Conservation (phyloP, 2,888 invertebrate species). For the Cheilosia scutellata region DNA sequence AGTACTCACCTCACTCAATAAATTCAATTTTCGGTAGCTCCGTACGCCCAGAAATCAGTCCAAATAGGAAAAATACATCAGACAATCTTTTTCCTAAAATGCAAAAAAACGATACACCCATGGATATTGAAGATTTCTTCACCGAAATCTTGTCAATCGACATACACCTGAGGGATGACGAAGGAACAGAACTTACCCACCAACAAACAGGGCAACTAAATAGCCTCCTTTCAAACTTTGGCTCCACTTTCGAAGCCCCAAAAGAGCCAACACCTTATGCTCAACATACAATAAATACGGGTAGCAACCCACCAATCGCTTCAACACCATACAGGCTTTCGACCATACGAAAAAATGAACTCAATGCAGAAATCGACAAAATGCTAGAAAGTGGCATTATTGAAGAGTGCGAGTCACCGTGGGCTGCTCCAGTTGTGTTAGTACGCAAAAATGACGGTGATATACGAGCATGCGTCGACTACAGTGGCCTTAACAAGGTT, state of each 20-base stretch:
- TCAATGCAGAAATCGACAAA: neutral
- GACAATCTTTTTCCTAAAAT: neutral
- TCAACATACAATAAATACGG: neutral
- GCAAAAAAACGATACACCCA: neutral
- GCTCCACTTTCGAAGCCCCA: neutral
- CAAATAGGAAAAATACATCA: neutral
- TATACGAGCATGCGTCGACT: conserved; percentile 78
- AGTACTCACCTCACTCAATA: conserved; percentile 11
- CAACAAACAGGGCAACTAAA: neutral
- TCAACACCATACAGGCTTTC: conserved; percentile 8
- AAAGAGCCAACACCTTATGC: conserved; percentile 2
- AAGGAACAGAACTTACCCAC: neutral
- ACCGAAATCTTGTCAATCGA: conserved; percentile 4
- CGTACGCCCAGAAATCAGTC: neutral
- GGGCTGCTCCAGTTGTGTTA: conserved; percentile 61
- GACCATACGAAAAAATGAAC: neutral
- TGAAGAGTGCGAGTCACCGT: conserved; percentile 49
- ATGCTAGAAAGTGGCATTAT: conserved; percentile 69
- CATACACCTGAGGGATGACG: neutral
- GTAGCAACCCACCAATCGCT: neutral
- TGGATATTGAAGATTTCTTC: neutral
- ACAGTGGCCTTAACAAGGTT: conserved; percentile 76
- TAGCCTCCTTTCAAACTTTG: neutral
- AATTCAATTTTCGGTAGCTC: conserved; percentile 2
- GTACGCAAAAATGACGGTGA: conserved; percentile 77